These are phyloP conservation scores for Drosophila oshimai DNA, from an alignment of 1,140 invertebrate species.

Conservation along the genomic window DNA sequence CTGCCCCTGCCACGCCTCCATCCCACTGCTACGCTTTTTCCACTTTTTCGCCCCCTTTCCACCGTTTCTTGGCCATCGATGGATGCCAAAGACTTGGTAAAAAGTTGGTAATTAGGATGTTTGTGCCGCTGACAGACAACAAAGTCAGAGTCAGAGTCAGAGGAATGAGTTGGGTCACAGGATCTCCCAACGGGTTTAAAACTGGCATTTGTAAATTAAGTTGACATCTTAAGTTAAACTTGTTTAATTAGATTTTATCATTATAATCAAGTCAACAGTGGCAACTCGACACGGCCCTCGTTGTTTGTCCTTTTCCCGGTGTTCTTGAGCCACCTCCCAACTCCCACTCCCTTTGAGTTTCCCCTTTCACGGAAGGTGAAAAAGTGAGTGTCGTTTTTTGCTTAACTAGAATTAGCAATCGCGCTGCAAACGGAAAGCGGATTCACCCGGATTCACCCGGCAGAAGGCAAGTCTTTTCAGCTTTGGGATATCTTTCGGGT, in stretches of 20 bases:
- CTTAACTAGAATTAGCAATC: slow-evolving; percentile 46
- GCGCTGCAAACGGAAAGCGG: slow-evolving; percentile 1
- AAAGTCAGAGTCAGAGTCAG: no score
- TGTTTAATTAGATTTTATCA: slow-evolving; percentile 80
- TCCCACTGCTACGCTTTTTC: background rate
- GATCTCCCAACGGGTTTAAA: background rate
- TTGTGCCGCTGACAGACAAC: slow-evolving; percentile 51
- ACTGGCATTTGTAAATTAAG: slow-evolving; percentile 65
- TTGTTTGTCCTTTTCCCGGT: slow-evolving; percentile 9
- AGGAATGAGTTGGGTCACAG: background rate
- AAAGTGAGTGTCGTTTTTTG: background rate
- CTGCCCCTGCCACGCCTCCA: background rate
- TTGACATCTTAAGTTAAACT: slow-evolving; percentile 76
- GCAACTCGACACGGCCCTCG: slow-evolving; percentile 19
- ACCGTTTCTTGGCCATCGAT: slow-evolving; percentile 27
- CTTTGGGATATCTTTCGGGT: background rate
- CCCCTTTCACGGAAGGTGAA: slow-evolving; percentile 1
- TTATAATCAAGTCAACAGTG: slow-evolving; percentile 72
- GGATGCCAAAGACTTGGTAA: slow-evolving; percentile 50
- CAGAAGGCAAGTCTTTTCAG: slow-evolving; percentile 33
- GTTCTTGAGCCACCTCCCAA: no score
- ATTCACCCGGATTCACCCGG: background rate
- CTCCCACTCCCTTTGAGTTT: background rate
- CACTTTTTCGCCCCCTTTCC: background rate
- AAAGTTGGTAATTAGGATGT: slow-evolving; percentile 81